phyloP scores from a whole-genome alignment of 2,797 vertebrate species.

The Onychomys leucogaster region DNA sequence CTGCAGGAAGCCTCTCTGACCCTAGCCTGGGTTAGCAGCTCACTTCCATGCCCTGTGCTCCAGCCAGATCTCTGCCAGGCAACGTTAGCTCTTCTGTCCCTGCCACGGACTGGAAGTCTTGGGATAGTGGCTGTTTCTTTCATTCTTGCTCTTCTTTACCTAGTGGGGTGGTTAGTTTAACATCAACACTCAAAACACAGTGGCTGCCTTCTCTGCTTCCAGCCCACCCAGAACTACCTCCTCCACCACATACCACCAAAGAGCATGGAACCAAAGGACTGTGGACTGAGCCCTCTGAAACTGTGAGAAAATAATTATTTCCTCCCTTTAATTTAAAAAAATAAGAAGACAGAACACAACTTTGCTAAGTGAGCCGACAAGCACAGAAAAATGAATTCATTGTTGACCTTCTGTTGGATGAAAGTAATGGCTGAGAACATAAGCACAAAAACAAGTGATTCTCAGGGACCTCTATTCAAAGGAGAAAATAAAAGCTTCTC shows the following conservation, averaged over 20 bases:
- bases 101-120: background rate
- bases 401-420: background rate
- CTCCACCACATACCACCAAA: background rate
- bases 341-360: background rate
- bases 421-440: background rate
- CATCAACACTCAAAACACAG: background rate
- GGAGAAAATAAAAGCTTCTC: conserved; percentile 3
- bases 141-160: background rate
- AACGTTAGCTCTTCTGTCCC: background rate
- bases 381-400: background rate
- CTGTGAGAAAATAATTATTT: background rate
- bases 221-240: background rate
- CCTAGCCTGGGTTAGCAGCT: too few species aligned
- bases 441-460: background rate
- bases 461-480: conserved; percentile 15
- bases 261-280: background rate
- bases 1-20: background rate
- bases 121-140: background rate
- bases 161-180: background rate
- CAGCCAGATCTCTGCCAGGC: too few species aligned
- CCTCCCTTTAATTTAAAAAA: background rate
- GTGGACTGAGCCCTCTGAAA: background rate
- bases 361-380: background rate
- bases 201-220: background rate
- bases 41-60: background rate